phyloP scores from a whole-genome alignment of 2,797 vertebrate species.

The Parauchenoglanis ngamensis region DNA sequence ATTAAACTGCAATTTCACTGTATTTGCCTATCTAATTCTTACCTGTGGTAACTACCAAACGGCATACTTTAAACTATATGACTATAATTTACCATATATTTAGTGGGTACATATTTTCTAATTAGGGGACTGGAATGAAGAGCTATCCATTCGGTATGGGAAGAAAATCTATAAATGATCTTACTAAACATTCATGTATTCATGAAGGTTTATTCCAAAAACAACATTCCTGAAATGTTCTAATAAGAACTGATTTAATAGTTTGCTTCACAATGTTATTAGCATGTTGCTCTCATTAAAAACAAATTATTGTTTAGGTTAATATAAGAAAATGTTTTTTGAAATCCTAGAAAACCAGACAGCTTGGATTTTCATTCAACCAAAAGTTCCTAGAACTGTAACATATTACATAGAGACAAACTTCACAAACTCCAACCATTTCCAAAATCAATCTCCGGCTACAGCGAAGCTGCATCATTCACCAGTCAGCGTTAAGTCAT shows the following conservation, averaged over 20 bases:
- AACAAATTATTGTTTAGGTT: neutral
- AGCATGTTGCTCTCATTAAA: too few species aligned
- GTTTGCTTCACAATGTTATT: neutral
- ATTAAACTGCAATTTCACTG: too few species aligned
- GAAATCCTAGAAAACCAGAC: neutral
- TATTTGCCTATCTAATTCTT: too few species aligned
- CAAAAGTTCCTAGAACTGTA: neutral
- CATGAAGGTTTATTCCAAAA: neutral
- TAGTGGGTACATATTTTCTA: too few species aligned
- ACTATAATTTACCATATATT: too few species aligned
- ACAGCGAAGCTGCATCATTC: neutral
- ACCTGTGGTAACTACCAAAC: too few species aligned
- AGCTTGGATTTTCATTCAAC: neutral
- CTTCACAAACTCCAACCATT: neutral
- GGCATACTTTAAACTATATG: too few species aligned
- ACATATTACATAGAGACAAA: neutral
- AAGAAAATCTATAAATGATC: too few species aligned
- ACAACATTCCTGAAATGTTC: neutral
- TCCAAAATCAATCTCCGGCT: neutral
- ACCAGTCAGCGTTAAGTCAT: neutral
- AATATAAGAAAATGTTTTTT: neutral
- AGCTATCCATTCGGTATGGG: too few species aligned
- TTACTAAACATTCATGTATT: too few species aligned
- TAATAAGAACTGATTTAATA: neutral
- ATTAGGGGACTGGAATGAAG: too few species aligned